Evolutionary conservation across 2,797 vertebrate genomes (phyloP).

Genomic region (Menidia menidia): DNA sequence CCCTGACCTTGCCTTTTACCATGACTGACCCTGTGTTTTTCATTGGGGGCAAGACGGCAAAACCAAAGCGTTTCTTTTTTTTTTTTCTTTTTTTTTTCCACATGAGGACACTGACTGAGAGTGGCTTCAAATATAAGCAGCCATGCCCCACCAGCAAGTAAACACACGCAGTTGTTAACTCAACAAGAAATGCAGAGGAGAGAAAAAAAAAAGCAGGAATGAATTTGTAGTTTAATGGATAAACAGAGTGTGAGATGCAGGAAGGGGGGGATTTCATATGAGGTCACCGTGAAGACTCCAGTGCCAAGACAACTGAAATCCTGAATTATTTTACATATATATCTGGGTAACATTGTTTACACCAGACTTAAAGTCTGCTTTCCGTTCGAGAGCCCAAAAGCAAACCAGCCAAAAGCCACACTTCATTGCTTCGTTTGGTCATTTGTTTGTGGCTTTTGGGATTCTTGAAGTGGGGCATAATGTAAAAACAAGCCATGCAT

Average conservation of each 20-base stretch:
- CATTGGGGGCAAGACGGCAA: slow-evolving; percentile 63
- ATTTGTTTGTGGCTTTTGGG: slow-evolving; percentile 48
- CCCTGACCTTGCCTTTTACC: slow-evolving; percentile 81
- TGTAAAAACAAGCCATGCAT: slow-evolving; percentile 45
- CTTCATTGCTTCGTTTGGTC: slow-evolving; percentile 25
- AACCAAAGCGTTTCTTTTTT: slow-evolving; percentile 41
- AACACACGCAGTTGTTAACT: slow-evolving; percentile 62
- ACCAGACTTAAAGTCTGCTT: slow-evolving; percentile 39
- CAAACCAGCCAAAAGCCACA: slow-evolving; percentile 43
- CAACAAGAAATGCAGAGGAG: slow-evolving; percentile 15
- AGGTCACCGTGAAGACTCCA: slow-evolving; percentile 43
- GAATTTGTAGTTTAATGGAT: slow-evolving; percentile 38
- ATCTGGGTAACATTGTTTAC: slow-evolving; percentile 35
- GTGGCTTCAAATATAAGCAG: slow-evolving; percentile 58
- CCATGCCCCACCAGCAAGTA: slow-evolving; percentile 48
- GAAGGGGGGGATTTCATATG: slow-evolving; percentile 33
- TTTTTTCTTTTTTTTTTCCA: slow-evolving; percentile 14
- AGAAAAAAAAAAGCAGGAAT: slow-evolving; percentile 17
- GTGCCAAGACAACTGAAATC: slow-evolving; percentile 43
- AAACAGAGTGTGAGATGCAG: slow-evolving; percentile 45
- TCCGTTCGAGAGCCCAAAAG: slow-evolving; percentile 28
- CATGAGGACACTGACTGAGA: slow-evolving; percentile 52
- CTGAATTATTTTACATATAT: slow-evolving; percentile 29
- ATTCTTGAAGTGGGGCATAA: slow-evolving; percentile 9
- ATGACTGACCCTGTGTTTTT: slow-evolving; percentile 71